Percentiles rank a stretch among this genome's conserved stretches.
phyloP scores from a whole-genome alignment of 2,113 vertebrate species.

The Dromas ardeola region DNA sequence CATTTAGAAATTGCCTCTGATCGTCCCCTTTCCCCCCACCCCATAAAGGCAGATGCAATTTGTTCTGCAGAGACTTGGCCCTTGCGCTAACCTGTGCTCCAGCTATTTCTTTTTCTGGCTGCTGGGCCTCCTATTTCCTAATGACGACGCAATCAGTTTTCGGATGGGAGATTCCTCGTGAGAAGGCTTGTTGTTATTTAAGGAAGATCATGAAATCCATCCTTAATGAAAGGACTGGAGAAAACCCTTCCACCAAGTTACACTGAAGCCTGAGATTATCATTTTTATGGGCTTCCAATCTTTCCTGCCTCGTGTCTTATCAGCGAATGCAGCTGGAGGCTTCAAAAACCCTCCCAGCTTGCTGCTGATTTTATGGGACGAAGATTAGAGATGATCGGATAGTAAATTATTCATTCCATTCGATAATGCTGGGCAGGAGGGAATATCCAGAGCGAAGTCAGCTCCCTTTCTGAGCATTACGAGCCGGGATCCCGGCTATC shows the following conservation, averaged over 20 bases:
- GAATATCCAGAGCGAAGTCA: constrained; percentile 37
- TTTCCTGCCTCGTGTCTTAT: constrained; percentile 62
- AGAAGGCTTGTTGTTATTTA: constrained; percentile 44
- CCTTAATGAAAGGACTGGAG: constrained; percentile 43
- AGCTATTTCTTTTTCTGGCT: background rate
- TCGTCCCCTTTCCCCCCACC: background rate
- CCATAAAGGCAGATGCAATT: background rate
- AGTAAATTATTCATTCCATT: constrained; percentile 64
- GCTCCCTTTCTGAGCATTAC: background rate
- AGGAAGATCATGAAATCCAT: constrained; percentile 48
- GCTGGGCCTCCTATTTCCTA: background rate
- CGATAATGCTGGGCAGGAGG: background rate
- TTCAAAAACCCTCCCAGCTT: constrained; percentile 64
- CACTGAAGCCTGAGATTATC: constrained; percentile 50
- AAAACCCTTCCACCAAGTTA: constrained; percentile 62
- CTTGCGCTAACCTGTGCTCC: background rate
- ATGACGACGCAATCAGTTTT: constrained; percentile 8
- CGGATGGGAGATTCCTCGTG: background rate
- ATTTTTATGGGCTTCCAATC: constrained; percentile 67
- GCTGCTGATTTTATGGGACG: constrained; percentile 61
- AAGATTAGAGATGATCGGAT: constrained; percentile 71
- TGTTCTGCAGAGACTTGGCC: background rate
- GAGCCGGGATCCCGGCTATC: background rate
- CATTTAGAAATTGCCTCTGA: background rate
- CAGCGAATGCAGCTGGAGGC: constrained; percentile 66